A percentile compares a stretch with the other conserved stretches of the same genome.
These are phyloP conservation scores for Protonemura montana DNA, from an alignment of 2,888 invertebrate genomes.

Conservation along the genomic window DNA sequence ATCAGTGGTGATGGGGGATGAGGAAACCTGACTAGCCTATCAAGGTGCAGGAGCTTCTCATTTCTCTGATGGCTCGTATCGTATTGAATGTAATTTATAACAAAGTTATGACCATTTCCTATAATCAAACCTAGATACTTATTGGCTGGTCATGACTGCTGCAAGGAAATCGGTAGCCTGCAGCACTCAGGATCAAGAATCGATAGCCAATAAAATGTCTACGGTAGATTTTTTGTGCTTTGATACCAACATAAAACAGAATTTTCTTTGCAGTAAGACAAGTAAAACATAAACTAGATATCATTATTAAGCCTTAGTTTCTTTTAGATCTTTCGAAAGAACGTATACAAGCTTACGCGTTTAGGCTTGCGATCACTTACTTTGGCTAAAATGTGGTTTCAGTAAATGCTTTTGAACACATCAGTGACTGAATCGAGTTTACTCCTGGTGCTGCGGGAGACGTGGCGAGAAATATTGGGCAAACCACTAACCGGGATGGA, in stretches of 20 bases:
- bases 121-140: not conserved
- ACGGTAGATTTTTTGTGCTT: not conserved
- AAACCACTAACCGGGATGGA: conserved; percentile 15
- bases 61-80: conserved; percentile 33
- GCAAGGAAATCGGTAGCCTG: not conserved
- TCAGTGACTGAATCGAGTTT: conserved; percentile 8
- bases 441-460: not conserved
- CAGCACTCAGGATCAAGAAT: not conserved
- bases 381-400: not conserved
- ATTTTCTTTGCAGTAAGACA: not conserved
- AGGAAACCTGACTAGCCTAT: conserved; percentile 29
- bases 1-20: not conserved
- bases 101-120: conserved; percentile 46
- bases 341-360: too few species aligned
- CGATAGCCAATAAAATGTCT: not conserved
- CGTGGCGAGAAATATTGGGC: not conserved
- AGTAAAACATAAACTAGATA: too few species aligned
- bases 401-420: conserved; percentile 17
- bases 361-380: not conserved
- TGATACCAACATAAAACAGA: not conserved
- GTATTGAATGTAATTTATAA: conserved; percentile 43
- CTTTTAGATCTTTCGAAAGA: too few species aligned
- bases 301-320: too few species aligned
- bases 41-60: conserved; percentile 14
- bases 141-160: not conserved